Percentiles rank a stretch among this genome's conserved stretches.
Conservation (phyloP, 2,888 invertebrate species). For the Zootermopsis nevadensis region DNA sequence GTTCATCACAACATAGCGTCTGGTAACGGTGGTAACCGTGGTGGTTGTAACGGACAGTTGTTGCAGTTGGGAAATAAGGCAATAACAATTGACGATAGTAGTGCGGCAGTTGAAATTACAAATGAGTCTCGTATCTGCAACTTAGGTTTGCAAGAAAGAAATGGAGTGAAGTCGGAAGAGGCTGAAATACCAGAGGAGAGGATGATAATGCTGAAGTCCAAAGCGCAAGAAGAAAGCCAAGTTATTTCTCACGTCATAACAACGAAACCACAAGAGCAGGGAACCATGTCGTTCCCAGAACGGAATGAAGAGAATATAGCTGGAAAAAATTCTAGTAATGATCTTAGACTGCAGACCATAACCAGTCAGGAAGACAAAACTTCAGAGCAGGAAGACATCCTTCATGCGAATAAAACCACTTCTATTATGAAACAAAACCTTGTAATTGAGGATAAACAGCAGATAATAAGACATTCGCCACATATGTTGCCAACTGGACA, state of each 20-base stretch:
- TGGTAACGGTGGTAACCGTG: neutral
- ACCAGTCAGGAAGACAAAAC: slow-evolving; percentile 14
- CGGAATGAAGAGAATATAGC: neutral
- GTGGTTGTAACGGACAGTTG: neutral
- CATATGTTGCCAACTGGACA: slow-evolving; percentile 43
- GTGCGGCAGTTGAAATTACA: neutral
- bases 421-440: neutral
- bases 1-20: neutral
- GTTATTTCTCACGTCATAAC: slow-evolving; percentile 18
- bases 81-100: neutral
- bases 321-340: neutral
- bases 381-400: neutral
- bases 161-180: neutral
- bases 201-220: neutral
- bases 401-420: neutral
- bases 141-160: neutral
- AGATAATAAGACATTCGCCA: slow-evolving; percentile 24
- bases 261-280: slow-evolving; percentile 33
- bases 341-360: neutral
- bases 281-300: slow-evolving; percentile 35
- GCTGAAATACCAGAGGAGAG: slow-evolving; percentile 2
- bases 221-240: slow-evolving; percentile 1
- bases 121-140: neutral
- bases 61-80: neutral
- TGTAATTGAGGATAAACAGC: neutral